These are phyloP conservation scores for Achatina immaculata DNA, from an alignment of 1,140 invertebrate species.

Conservation along the genomic window DNA sequence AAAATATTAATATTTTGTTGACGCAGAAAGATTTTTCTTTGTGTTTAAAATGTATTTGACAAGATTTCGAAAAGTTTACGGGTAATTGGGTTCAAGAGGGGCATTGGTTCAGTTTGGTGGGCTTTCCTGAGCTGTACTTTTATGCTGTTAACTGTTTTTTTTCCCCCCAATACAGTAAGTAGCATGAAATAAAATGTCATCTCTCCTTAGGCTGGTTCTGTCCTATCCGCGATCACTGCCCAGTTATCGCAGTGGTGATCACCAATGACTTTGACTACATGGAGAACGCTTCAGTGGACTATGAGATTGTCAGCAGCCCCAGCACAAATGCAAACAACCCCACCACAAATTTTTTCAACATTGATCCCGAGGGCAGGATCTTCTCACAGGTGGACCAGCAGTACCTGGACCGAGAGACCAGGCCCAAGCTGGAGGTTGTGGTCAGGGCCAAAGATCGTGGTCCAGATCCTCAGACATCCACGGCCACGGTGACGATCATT, in stretches of 20 bases:
- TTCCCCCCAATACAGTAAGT: too few species aligned
- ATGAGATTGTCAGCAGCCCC: conserved; percentile 35
- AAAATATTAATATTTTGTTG: too few species aligned
- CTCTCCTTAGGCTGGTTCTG: neutral
- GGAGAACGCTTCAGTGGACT: conserved; percentile 44
- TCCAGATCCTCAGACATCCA: conserved; percentile 40
- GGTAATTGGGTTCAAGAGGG: too few species aligned
- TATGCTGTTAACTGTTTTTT: too few species aligned
- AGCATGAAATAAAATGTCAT: too few species aligned
- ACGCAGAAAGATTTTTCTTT: too few species aligned
- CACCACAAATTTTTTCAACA: conserved; percentile 27
- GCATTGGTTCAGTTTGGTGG: too few species aligned
- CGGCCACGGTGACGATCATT: conserved; percentile 75
- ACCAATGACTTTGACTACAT: conserved; percentile 47
- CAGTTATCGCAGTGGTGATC: conserved; percentile 23
- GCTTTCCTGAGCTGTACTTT: too few species aligned
- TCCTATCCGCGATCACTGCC: conserved; percentile 1
- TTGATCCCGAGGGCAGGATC: conserved; percentile 33
- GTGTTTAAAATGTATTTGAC: too few species aligned
- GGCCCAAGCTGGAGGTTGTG: conserved; percentile 43
- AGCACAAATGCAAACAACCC: conserved; percentile 1
- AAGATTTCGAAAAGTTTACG: too few species aligned
- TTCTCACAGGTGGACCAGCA: conserved; percentile 34
- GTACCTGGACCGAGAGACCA: conserved; percentile 45
- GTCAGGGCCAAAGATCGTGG: conserved; percentile 46